Evolutionary conservation across 2,797 vertebrate species (phyloP).

Genomic region (Tamandua tetradactyla): DNA sequence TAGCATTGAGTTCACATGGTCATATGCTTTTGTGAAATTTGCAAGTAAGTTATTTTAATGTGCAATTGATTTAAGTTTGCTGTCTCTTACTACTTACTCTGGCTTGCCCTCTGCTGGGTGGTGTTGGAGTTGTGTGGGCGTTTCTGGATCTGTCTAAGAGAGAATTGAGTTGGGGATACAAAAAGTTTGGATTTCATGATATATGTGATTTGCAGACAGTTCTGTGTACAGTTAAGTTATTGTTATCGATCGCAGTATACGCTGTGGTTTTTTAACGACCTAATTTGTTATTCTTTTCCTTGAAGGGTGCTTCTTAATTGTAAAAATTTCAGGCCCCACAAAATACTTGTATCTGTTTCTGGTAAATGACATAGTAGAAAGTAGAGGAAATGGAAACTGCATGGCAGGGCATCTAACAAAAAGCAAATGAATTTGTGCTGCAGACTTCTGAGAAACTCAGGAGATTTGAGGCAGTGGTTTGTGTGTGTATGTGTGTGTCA

Average conservation of each 20-base stretch:
- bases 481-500: too few species aligned
- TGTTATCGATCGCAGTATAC: neutral
- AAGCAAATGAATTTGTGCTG: neutral
- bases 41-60: neutral
- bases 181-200: neutral
- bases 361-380: neutral
- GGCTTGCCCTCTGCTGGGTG: neutral
- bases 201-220: neutral
- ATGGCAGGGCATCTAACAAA: neutral
- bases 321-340: neutral
- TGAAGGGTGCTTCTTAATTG: neutral
- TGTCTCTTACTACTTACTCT: neutral
- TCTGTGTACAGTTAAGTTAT: neutral
- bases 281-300: neutral
- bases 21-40: neutral
- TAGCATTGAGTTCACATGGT: neutral
- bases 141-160: constrained; percentile 32
- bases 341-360: neutral
- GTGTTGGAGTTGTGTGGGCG: neutral
- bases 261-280: neutral
- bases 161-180: neutral
- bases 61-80: neutral
- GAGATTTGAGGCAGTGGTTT: neutral
- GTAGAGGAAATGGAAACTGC: neutral
- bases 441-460: neutral